Conservation (phyloP, 2,113 vertebrate genomes). For the Leptocoma aspasia region DNA sequence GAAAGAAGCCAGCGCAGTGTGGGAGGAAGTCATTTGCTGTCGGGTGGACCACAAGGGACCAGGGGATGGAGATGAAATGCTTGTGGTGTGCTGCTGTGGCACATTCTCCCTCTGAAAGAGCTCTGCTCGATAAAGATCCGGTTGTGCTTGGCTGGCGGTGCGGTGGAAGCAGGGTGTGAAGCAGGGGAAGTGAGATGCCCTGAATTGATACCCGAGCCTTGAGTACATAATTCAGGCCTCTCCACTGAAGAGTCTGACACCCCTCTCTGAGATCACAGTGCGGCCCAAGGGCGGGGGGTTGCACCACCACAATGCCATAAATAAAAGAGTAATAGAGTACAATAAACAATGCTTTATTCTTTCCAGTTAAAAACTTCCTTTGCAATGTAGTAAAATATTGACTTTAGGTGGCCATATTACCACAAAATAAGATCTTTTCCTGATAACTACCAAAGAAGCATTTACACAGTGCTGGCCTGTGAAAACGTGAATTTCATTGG, state of each 20-base stretch:
- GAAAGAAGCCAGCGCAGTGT: not conserved
- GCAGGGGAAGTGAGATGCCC: not conserved
- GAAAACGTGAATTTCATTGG: not conserved
- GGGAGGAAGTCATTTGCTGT: conserved; percentile 34
- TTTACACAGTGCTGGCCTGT: not conserved
- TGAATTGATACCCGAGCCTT: not conserved
- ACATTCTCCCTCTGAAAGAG: not conserved
- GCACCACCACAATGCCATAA: conserved; percentile 14
- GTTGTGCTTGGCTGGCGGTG: not conserved
- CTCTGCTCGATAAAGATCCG: not conserved
- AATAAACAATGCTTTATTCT: conserved; percentile 5
- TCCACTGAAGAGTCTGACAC: conserved; percentile 37
- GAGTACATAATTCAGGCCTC: conserved; percentile 31
- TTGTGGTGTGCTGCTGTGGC: conserved; percentile 56
- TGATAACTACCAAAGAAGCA: not conserved
- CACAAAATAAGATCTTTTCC: conserved; percentile 18
- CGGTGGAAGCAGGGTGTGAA: not conserved
- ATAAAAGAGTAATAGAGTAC: not conserved
- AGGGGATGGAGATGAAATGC: conserved; percentile 49
- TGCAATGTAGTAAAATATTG: conserved; percentile 27
- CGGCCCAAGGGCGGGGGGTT: not conserved
- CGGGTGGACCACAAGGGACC: not conserved
- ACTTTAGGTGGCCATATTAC: conserved; percentile 25
- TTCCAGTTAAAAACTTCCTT: conserved; percentile 60
- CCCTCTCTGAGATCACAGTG: not conserved